These are phyloP conservation scores for Campylomormyrus numenius DNA, from an alignment of 2,113 vertebrate genomes.

Conservation along the genomic window DNA sequence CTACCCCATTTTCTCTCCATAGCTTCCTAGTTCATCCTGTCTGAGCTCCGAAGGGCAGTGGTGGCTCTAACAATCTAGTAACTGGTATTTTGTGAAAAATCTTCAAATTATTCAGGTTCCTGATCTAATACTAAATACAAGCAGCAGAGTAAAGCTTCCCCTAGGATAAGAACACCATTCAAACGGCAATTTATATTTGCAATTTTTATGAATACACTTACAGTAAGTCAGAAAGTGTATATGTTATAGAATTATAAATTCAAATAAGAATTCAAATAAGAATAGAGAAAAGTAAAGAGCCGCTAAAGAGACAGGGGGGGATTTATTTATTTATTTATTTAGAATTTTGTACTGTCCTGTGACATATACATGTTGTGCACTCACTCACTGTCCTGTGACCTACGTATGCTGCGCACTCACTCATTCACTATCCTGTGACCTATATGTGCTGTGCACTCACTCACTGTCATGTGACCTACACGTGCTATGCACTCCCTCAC, in stretches of 20 bases:
- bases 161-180: neutral
- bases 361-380: neutral
- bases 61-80: neutral
- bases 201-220: neutral
- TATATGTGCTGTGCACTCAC: no score
- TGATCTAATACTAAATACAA: neutral
- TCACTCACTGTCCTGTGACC: neutral
- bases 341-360: neutral
- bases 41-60: neutral
- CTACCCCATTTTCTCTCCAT: neutral
- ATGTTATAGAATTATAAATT: neutral
- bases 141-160: neutral
- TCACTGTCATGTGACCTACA: no score
- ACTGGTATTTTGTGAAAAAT: neutral
- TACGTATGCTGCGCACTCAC: neutral
- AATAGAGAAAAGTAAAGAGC: neutral
- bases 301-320: neutral
- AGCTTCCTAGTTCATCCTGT: neutral
- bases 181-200: neutral
- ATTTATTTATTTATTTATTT: neutral
- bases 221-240: neutral
- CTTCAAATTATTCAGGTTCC: neutral
- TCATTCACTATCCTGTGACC: no score
- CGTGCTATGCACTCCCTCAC: no score
- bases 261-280: neutral